phyloP scores from a whole-genome alignment of 2,888 invertebrate species.

The Ophion obscuratus region DNA sequence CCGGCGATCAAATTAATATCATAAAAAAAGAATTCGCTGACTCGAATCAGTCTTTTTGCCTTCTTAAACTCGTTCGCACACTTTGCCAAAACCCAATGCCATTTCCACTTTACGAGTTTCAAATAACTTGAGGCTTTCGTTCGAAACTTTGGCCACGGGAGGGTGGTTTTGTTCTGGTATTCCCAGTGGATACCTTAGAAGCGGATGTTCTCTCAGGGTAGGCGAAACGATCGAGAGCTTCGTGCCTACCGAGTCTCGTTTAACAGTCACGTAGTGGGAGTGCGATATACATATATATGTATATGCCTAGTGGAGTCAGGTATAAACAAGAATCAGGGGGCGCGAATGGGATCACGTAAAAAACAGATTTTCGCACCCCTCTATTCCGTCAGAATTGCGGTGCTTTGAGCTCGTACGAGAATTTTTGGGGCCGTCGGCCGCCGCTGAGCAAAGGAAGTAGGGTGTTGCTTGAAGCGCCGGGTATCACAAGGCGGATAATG shows the following conservation, averaged over 20 bases:
- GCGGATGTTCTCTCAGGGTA: conserved; percentile 30
- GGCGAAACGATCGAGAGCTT: conserved; percentile 54
- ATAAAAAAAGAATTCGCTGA: not conserved
- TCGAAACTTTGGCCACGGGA: conserved; percentile 42
- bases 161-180: conserved; percentile 39
- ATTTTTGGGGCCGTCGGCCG: conserved; percentile 74
- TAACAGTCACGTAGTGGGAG: conserved; percentile 61
- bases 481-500: conserved; percentile 59
- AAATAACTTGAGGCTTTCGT: conserved; percentile 40
- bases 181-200: conserved; percentile 46
- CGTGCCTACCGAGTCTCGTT: conserved; percentile 56
- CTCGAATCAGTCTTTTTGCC: not conserved
- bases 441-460: conserved; percentile 70
- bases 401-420: conserved; percentile 69
- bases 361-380: conserved; percentile 81
- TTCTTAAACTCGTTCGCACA: not conserved
- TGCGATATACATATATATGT: conserved; percentile 49
- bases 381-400: conserved; percentile 38
- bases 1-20: not conserved
- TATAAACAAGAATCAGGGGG: conserved; percentile 78
- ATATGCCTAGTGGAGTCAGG: conserved; percentile 55
- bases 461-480: conserved; percentile 49
- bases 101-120: conserved; percentile 36
- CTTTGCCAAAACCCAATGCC: conserved; percentile 5
- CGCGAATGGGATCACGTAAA: conserved; percentile 82